phyloP scores from a whole-genome alignment of 2,888 invertebrate genomes.

The Diploptera punctata region DNA sequence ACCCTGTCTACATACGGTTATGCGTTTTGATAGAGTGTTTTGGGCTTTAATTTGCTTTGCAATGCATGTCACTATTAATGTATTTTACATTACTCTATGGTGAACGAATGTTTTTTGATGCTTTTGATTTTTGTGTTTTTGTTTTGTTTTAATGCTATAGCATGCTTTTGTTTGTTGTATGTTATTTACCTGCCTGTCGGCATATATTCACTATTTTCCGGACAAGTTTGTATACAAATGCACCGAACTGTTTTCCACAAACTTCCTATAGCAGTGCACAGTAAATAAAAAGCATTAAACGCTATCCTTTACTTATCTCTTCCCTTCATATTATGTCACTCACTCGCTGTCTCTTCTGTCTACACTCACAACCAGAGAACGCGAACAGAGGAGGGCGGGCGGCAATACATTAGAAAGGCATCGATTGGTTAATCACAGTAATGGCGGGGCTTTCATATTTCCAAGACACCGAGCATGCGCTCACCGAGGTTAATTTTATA shows the following conservation, averaged over 20 bases:
- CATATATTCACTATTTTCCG: background rate
- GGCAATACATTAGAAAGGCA: no score
- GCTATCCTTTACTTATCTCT: no score
- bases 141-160: background rate
- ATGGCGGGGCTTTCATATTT: no score
- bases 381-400: no score
- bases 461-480: no score
- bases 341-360: no score
- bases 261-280: no score
- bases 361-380: no score
- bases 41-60: slow-evolving; percentile 5
- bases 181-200: slow-evolving; percentile 15
- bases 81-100: background rate
- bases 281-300: no score
- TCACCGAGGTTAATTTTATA: no score
- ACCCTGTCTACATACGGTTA: background rate
- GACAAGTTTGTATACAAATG: background rate
- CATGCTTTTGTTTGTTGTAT: slow-evolving; percentile 19
- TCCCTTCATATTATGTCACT: no score
- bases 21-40: background rate
- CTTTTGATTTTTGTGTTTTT: slow-evolving; percentile 1
- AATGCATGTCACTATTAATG: slow-evolving; percentile 9
- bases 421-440: no score
- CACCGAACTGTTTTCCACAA: background rate
- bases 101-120: slow-evolving; percentile 1